Evolutionary conservation across 2,113 vertebrate genomes (phyloP).

Genomic region (Brachyhypopomus occidentalis): DNA sequence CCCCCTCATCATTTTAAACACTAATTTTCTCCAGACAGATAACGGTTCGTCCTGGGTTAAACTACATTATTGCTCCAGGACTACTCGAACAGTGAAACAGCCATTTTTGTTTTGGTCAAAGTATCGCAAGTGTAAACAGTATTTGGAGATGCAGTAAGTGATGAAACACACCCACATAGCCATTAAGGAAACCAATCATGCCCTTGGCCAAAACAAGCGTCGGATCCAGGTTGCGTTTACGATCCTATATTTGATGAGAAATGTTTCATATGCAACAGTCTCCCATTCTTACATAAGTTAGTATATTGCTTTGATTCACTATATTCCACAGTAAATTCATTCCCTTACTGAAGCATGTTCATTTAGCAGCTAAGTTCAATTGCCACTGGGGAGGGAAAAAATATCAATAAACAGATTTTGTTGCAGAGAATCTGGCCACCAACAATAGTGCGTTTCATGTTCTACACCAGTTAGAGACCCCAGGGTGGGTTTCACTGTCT

Average conservation of each 20-base stretch:
- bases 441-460: conserved; percentile 7
- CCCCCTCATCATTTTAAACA: no score
- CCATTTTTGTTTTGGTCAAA: background rate
- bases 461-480: background rate
- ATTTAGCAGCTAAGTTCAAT: conserved; percentile 42
- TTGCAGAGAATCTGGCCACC: conserved; percentile 19
- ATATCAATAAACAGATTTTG: conserved; percentile 27
- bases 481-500: conserved; percentile 27
- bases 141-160: background rate
- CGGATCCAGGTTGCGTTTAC: conserved; percentile 42
- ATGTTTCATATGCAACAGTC: conserved; percentile 65
- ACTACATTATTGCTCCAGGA: background rate
- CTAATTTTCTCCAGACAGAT: background rate
- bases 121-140: background rate
- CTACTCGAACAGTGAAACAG: background rate
- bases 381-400: conserved; percentile 6
- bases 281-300: conserved; percentile 56
- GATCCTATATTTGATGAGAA: conserved; percentile 68
- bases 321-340: conserved; percentile 41
- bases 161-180: conserved; percentile 19
- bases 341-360: conserved; percentile 30
- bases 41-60: background rate
- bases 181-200: conserved; percentile 51
- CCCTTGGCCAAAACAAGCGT: conserved; percentile 29
- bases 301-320: conserved; percentile 34